These are phyloP conservation scores for Antechinus stuartii DNA, from an alignment of 2,113 vertebrate species.

Conservation along the genomic window DNA sequence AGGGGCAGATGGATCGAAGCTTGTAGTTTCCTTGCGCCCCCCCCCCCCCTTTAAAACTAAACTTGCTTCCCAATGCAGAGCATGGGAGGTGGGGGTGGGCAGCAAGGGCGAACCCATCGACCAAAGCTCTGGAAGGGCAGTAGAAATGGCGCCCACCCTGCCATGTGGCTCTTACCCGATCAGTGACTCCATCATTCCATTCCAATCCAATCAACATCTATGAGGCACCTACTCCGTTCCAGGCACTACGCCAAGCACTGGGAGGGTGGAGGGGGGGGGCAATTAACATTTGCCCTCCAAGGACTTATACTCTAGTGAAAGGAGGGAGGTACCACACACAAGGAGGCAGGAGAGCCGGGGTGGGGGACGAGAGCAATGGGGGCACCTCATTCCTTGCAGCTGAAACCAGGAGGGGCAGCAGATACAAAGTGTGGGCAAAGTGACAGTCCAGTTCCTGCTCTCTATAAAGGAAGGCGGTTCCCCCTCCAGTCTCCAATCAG, in stretches of 20 bases:
- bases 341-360: not conserved
- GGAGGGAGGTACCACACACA: no score
- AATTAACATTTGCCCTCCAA: not conserved
- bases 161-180: not conserved
- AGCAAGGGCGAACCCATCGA: not conserved
- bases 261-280: no score
- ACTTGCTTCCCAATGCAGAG: not conserved
- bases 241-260: not conserved
- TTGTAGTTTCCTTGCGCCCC: not conserved
- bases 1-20: not conserved
- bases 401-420: no score
- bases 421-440: no score
- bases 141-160: not conserved
- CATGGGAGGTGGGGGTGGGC: not conserved
- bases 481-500: no score
- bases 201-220: not conserved
- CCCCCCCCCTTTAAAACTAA: not conserved
- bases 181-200: not conserved
- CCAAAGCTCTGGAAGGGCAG: not conserved
- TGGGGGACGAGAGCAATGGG: not conserved
- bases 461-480: no score
- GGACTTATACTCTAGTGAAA: not conserved
- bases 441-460: no score
- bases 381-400: no score
- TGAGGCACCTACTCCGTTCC: not conserved